Evolutionary conservation across 1,140 invertebrate species (phyloP).

Genomic region (Drosophila albomicans): DNA sequence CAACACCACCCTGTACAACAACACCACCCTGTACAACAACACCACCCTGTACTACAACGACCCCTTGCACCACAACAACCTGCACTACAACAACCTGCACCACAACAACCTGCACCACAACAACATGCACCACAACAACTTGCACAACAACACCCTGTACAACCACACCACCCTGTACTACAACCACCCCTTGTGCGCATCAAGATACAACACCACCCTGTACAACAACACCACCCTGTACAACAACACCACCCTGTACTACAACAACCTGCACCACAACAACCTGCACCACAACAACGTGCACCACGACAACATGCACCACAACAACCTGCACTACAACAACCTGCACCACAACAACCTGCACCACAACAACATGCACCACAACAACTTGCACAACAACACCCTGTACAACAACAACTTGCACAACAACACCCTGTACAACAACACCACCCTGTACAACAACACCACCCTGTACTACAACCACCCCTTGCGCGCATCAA

Average conservation of each 20-base stretch:
- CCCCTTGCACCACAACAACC: neutral
- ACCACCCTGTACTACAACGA: neutral
- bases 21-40: neutral
- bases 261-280: neutral
- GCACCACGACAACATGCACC: neutral
- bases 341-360: neutral
- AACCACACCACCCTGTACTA: conserved; percentile 7
- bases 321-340: neutral
- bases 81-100: neutral
- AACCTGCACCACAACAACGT: neutral
- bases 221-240: neutral
- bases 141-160: neutral
- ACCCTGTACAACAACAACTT: neutral
- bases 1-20: neutral
- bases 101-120: neutral
- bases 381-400: neutral
- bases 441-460: conserved; percentile 4
- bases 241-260: neutral
- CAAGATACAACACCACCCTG: neutral
- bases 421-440: conserved; percentile 1
- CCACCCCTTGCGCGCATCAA: neutral
- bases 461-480: neutral
- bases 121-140: neutral
- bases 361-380: neutral
- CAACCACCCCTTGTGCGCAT: conserved; percentile 6